Evolutionary conservation across 2,888 invertebrate species (phyloP).

Genomic region (Meteorus cinctellus): DNA sequence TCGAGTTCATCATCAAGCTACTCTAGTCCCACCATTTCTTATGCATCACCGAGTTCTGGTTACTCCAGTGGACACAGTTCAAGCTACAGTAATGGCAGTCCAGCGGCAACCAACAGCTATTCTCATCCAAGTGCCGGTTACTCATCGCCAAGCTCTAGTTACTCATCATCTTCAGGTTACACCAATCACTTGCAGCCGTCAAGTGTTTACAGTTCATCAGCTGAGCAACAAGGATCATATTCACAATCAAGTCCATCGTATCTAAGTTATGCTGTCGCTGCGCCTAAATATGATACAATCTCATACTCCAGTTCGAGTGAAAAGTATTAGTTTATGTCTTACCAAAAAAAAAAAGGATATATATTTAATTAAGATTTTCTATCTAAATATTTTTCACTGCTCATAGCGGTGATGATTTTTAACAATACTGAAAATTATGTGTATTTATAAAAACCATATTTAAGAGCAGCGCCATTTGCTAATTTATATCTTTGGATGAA

Average conservation of each 20-base stretch:
- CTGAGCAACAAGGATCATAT: constrained; percentile 62
- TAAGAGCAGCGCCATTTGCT: constrained; percentile 18
- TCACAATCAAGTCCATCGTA: constrained; percentile 63
- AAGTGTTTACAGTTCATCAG: constrained; percentile 52
- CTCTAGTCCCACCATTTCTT: constrained; percentile 44
- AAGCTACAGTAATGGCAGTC: constrained; percentile 43
- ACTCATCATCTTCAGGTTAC: constrained; percentile 45
- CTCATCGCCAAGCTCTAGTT: constrained; percentile 41
- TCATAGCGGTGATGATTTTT: background rate
- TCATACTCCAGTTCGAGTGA: constrained; percentile 67
- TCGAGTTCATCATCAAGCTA: constrained; percentile 41
- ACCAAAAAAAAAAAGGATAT: constrained; percentile 24
- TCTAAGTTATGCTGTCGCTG: constrained; percentile 56
- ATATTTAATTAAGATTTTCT: background rate
- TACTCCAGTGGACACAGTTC: constrained; percentile 47
- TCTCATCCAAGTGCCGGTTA: constrained; percentile 42
- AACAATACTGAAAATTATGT: constrained; percentile 6
- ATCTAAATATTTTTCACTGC: background rate
- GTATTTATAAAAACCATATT: constrained; percentile 10
- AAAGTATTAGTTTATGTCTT: constrained; percentile 58
- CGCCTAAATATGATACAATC: constrained; percentile 69
- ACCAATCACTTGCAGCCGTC: constrained; percentile 57
- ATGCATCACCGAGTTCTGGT: constrained; percentile 41
- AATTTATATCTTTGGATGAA: constrained; percentile 13
- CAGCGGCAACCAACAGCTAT: constrained; percentile 45